phyloP scores from a whole-genome alignment of 2,797 vertebrate species.

The Lepilemur ruficaudatus region DNA sequence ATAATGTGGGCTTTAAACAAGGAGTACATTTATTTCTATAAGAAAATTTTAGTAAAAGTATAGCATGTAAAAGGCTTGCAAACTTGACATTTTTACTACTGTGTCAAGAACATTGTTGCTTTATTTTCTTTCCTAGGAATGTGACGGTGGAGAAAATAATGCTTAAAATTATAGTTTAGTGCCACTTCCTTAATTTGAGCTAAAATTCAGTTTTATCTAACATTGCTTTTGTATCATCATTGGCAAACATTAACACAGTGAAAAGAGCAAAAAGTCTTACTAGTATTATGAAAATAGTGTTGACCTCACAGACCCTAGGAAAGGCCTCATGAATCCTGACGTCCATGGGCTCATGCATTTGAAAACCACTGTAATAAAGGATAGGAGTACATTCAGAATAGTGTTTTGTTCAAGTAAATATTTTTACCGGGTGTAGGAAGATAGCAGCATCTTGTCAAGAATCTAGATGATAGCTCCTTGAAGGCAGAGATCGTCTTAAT shows the following conservation, averaged over 20 bases:
- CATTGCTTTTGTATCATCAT: background rate
- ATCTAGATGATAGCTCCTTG: background rate
- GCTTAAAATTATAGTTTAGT: background rate
- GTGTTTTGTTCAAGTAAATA: background rate
- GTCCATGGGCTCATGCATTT: background rate
- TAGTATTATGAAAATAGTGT: background rate
- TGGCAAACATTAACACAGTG: background rate
- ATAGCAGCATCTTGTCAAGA: background rate
- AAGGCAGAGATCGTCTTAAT: background rate
- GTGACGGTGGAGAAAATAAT: background rate
- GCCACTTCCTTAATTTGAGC: background rate
- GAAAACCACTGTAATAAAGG: background rate
- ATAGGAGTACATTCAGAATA: background rate
- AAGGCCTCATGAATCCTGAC: background rate
- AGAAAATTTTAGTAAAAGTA: background rate
- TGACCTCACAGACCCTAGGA: background rate
- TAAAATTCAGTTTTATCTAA: background rate
- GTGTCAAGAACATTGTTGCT: background rate
- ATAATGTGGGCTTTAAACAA: background rate
- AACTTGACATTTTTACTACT: background rate
- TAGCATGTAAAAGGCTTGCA: background rate
- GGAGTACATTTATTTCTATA: background rate
- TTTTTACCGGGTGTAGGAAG: background rate
- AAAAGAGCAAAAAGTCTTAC: background rate
- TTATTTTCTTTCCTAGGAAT: background rate